Base-by-base conservation (phyloP, 2,888 invertebrate genomes). In the Trachelus tabidus region DNA sequence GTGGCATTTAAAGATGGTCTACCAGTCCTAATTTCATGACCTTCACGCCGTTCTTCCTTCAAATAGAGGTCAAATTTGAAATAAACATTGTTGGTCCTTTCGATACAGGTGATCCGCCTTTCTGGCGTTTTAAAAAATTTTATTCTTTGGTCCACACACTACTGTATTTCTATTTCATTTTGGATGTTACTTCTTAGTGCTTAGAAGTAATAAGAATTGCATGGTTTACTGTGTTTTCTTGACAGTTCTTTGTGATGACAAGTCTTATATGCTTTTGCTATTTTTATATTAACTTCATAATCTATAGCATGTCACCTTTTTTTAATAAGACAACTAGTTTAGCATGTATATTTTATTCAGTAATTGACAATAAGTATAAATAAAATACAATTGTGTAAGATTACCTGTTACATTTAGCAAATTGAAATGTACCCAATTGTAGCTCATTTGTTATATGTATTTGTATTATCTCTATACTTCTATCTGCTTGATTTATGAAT, bases 31-130 rank as follows among this genome's bases (percentile, higher is more conserved):
- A 76, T 81, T 79, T 74, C 74, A 73, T 88, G 89, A 90, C 90
- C 90, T 90, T 88, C 85, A 85, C 81, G 83, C 73, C 77, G 81
- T 80, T 84, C 80, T 84, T 80, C 81, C 75, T 76, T 77, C 73
- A 78, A 81, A 77, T 86, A 90, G 89, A 90, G 90, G 90, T 89
- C 90, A 87, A 85, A 86, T 86, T 83, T 84, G 80, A 85, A 85
- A 83, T 77, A 79, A 69, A 77, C 34, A 56, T n/a, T 56, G 37
- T 73, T 37, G 75, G 56, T 56, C 75, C 69, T 75, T 77, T 31
- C 56, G 75, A 69, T 56, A 12, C 30, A 40, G 40, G 75, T 71
- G 34, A 12, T 71, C 37, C 56, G 37, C 34, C 56, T 56, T 56
- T 56, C 2, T 23, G 56, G 56, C 23, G 56, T 56, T 56, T 56